Base-by-base conservation (phyloP, 2,113 vertebrate genomes). In the Cyanoramphus novaezelandiae region DNA sequence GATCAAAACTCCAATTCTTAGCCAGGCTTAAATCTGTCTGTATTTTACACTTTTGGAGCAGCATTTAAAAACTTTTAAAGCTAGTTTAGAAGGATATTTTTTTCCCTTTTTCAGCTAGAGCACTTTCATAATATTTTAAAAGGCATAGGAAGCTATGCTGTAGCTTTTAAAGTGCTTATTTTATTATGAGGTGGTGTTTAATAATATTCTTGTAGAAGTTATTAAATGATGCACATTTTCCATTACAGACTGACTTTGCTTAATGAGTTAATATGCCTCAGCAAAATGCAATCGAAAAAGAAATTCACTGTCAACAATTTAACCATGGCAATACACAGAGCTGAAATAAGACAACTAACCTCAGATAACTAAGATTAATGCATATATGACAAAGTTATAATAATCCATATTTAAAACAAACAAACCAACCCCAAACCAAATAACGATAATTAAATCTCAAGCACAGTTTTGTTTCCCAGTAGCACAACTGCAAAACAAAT, bases 101-200 rank as follows among this genome's bases (percentile, higher is more conserved):
- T 74, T 39, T 64, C 27, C 2, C 21, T 84, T 81, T 92, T 84
- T 74, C 76, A 93, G 55, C 52, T 28, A 94, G 79, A 91, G 75
- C 87, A 95, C 72, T 96, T 93, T 63, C 59, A 50, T 25, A 93
- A 78, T 28, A 90, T 83, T 80, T 94, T 80, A 82, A 86, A 88
- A 77, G 78, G 50, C 88, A 94, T 11, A 87, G 44, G 31, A 95
- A 93, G 52, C 46, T 95, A 90, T 90, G 64, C 44, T 83, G 55
- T 47, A 94, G 95, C 69, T 95, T 91, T 96, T 96, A 95, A 97
- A 95, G 95, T 97, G 90, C 95, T 89, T 93, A 63, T 90, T 96
- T 95, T 88, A 93, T 88, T 70, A 91, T 49, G 67, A 97, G 86
- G 43, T 87, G 92, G 37, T 67, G 67, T 86, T 92, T 91, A 91